Conservation (phyloP, 2,888 invertebrate species). For the Apoda limacodes region DNA sequence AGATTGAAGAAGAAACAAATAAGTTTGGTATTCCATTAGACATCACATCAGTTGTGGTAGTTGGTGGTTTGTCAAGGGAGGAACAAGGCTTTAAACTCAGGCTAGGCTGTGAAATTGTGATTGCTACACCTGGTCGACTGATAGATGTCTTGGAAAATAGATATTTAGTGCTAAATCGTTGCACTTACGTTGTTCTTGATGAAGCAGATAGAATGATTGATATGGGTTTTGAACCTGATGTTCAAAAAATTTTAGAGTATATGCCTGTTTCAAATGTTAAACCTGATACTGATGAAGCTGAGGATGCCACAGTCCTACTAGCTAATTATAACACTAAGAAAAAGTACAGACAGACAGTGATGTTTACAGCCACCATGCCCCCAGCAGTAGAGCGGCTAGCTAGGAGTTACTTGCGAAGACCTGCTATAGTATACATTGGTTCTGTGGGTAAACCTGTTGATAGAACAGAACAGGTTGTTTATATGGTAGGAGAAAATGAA, state of each 20-base stretch:
- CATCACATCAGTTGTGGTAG: slow-evolving; percentile 96
- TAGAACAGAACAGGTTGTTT: slow-evolving; percentile 96
- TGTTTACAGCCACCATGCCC: slow-evolving; percentile 99
- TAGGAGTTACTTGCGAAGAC: slow-evolving; percentile 92
- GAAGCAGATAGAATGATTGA: slow-evolving; percentile 99
- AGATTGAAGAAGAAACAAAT: slow-evolving; percentile 98
- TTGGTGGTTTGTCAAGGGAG: slow-evolving; percentile 97
- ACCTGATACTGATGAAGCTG: slow-evolving; percentile 98
- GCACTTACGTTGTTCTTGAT: slow-evolving; percentile 96
- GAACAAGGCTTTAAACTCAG: slow-evolving; percentile 97
- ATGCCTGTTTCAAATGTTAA: slow-evolving; percentile 99
- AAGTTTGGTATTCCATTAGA: slow-evolving; percentile 96
- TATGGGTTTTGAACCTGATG: slow-evolving; percentile 99
- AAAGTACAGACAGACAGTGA: slow-evolving; percentile 99
- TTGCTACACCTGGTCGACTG: slow-evolving; percentile 99
- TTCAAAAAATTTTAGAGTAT: slow-evolving; percentile 96
- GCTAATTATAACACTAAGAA: slow-evolving; percentile 96
- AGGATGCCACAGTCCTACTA: slow-evolving; percentile 90
- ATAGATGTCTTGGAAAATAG: slow-evolving; percentile 99
- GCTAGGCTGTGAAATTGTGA: slow-evolving; percentile 99
- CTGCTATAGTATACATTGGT: slow-evolving; percentile 98
- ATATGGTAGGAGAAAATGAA: slow-evolving; percentile 94
- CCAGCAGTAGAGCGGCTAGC: slow-evolving; percentile 97
- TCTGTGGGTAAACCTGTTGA: slow-evolving; percentile 97
- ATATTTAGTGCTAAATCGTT: slow-evolving; percentile 95